Evolutionary conservation across 2,888 invertebrate species (phyloP), one percentile per base, ranked within the genome.

Genomic region (Bombylius major): DNA sequence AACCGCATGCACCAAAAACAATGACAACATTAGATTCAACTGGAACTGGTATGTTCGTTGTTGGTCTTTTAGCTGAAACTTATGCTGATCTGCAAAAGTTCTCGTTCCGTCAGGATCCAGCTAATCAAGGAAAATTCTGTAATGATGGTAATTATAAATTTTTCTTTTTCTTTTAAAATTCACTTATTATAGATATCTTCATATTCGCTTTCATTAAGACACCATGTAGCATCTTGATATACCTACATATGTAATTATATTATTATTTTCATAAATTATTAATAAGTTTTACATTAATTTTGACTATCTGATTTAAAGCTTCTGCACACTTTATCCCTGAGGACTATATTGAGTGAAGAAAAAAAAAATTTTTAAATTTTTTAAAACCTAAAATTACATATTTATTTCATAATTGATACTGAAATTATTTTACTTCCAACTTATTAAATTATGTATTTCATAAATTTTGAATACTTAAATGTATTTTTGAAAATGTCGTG

Each of bases 41-140:
- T 5, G 94, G 94, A 3, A 86, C 89, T 0, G 83, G 87, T 4
- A 77, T 93, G 63, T 94, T 92, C 67, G 79, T 88, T n/a, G 80
- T 87, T 49, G 94, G 94, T 8, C 76, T 95, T 50, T 69, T 92
- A 50, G 86, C 87, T 23, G 95, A 95, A 77, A 90, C 91, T 0
- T 87, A 92, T 64, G 92, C 94, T 0, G 95, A 95, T 76, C 76
- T 93, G 52, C 94, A 95, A 68, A 95, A 95, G 70, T 93, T 92
- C 65, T 84, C 87, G 0, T 95, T 94, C 70, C 82, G 90, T 60
- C 88, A 89, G 67, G 90, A 94, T 71, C 88, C 91, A 1, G 79
- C 79, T 0, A 95, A 95, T 70, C 86, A 89, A 71, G 93, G 93
- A 39, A 89, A 87, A 72, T 94, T 92, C 87, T 94, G 94, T 71